These are phyloP conservation scores for Venturia canescens DNA, from an alignment of 1,140 invertebrate species.

Conservation along the genomic window DNA sequence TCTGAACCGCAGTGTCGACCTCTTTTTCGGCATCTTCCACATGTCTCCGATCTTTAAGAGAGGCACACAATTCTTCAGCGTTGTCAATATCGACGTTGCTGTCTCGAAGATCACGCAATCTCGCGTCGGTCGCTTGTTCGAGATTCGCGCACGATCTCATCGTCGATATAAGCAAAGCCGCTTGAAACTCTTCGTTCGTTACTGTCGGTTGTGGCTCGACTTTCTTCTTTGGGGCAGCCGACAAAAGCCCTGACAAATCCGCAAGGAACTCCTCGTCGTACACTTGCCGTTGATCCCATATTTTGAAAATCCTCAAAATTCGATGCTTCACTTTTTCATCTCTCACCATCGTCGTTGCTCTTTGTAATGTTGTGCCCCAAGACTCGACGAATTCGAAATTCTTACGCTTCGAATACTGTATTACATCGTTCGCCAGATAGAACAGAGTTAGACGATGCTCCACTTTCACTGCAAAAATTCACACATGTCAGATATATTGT, in stretches of 20 bases:
- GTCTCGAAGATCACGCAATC: conserved; percentile 70
- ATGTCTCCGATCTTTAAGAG: conserved; percentile 88
- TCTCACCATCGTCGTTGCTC: conserved; percentile 93
- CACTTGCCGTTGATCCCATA: conserved; percentile 94
- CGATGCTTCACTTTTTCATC: conserved; percentile 92
- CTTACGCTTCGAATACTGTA: conserved; percentile 95
- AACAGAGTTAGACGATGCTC: conserved; percentile 93
- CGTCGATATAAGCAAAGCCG: conserved; percentile 75
- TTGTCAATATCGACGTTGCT: conserved; percentile 76
- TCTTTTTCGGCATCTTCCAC: conserved; percentile 93
- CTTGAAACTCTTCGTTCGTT: conserved; percentile 75
- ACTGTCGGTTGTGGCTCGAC: conserved; percentile 79
- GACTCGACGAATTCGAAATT: conserved; percentile 92
- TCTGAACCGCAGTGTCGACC: conserved; percentile 87
- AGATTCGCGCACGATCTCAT: conserved; percentile 78
- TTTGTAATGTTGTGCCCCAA: conserved; percentile 93
- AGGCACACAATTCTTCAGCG: conserved; percentile 82
- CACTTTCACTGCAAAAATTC: conserved; percentile 82
- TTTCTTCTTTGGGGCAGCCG: conserved; percentile 84
- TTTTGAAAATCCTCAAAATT: conserved; percentile 93
- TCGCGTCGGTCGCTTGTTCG: conserved; percentile 73
- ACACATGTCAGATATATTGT: conserved; percentile 11
- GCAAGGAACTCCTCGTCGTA: conserved; percentile 92
- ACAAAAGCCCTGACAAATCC: conserved; percentile 88
- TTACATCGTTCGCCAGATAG: conserved; percentile 97